Conservation (phyloP, 2,113 vertebrate species). For the Albula goreensis region DNA sequence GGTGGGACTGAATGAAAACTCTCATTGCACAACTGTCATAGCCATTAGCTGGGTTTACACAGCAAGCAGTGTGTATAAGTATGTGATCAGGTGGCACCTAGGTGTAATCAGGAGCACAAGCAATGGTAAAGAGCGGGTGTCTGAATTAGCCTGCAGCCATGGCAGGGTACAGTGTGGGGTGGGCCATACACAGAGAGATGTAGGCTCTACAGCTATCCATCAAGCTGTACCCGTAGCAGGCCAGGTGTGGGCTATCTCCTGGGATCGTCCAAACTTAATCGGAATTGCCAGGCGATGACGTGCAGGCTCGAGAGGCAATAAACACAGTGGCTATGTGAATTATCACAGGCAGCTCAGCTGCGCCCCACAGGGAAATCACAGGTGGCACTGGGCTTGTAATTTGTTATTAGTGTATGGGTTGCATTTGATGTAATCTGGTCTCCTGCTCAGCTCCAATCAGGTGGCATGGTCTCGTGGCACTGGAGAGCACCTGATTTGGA, state of each 20-base stretch:
- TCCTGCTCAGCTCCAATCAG: background rate
- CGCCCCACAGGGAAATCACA: conserved; percentile 59
- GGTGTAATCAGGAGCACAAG: too few species aligned
- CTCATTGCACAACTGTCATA: too few species aligned
- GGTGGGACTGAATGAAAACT: too few species aligned
- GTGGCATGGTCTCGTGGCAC: background rate
- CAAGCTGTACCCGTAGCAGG: background rate
- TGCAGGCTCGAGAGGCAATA: conserved; percentile 20
- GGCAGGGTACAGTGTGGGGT: too few species aligned
- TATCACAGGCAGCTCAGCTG: conserved; percentile 14
- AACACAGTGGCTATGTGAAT: conserved; percentile 8
- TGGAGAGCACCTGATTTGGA: background rate
- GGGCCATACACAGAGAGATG: too few species aligned
- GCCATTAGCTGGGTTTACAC: too few species aligned
- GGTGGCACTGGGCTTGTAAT: conserved; percentile 4
- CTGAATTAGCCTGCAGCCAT: too few species aligned
- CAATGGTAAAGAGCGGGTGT: too few species aligned
- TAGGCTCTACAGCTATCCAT: background rate
- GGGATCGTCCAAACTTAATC: conserved; percentile 29
- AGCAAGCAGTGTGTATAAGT: background rate
- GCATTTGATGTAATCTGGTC: background rate
- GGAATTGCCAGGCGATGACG: conserved; percentile 53
- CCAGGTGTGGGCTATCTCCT: conserved; percentile 25
- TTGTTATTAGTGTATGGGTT: conserved; percentile 2
- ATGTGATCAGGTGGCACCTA: too few species aligned